A percentile compares a stretch with the other conserved stretches of the same genome.
These are phyloP conservation scores for Ahaetulla prasina DNA, from an alignment of 2,113 vertebrate species.

Conservation along the genomic window DNA sequence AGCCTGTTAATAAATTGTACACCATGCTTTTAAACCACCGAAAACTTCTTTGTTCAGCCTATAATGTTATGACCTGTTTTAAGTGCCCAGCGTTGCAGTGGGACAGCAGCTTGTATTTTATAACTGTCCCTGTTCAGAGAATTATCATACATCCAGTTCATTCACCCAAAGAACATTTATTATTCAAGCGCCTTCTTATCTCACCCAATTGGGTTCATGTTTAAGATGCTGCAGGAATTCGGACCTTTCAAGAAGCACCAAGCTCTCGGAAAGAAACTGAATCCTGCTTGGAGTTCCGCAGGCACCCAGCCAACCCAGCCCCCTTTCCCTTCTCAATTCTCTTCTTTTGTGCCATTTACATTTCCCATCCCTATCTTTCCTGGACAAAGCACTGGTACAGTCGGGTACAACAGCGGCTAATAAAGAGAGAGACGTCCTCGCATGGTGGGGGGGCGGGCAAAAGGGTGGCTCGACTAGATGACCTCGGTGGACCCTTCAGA, in stretches of 20 bases:
- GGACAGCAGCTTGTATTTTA: background rate
- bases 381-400: background rate
- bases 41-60: background rate
- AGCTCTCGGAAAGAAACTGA: background rate
- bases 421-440: background rate
- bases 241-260: background rate
- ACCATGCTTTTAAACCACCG: background rate
- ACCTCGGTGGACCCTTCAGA: background rate
- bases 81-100: background rate
- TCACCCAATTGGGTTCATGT: background rate
- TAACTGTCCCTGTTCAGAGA: background rate
- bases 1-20: background rate
- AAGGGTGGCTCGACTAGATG: background rate
- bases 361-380: background rate
- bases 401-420: background rate
- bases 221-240: background rate
- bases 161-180: background rate
- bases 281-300: background rate
- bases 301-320: background rate
- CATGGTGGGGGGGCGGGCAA: accelerated
- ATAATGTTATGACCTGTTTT: background rate
- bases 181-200: background rate
- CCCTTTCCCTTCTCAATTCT: background rate
- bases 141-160: background rate
- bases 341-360: background rate